Evolutionary conservation across 2,113 vertebrate genomes (phyloP).

Genomic region (Carollia perspicillata): DNA sequence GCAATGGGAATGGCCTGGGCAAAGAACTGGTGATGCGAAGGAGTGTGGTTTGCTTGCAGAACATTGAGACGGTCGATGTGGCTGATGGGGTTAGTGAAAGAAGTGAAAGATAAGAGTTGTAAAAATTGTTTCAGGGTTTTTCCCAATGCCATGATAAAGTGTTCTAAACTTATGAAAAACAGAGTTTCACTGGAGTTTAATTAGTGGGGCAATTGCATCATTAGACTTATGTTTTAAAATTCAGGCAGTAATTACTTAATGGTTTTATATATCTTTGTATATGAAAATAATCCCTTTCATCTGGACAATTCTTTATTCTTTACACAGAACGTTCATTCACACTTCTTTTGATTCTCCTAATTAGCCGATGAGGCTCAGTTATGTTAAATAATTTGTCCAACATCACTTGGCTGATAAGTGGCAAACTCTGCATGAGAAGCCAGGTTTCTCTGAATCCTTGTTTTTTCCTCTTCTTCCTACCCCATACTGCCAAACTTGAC

Average conservation of each 20-base stretch:
- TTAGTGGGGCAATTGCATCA: not conserved
- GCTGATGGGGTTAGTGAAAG: not conserved
- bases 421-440: not conserved
- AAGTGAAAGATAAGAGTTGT: not conserved
- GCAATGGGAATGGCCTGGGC: not conserved
- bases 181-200: not conserved
- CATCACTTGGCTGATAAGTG: not conserved
- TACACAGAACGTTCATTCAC: not conserved
- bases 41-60: not conserved
- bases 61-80: too few relatives aligned
- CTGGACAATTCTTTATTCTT: not conserved
- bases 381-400: not conserved
- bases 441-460: not conserved
- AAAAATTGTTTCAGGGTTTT: not conserved
- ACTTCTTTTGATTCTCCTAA: not conserved
- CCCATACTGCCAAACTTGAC: not conserved
- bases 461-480: not conserved
- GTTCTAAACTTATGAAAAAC: not conserved
- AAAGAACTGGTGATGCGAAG: not conserved
- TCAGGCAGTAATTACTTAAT: not conserved
- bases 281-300: not conserved
- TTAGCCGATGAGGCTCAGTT: not conserved
- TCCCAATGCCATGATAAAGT: not conserved
- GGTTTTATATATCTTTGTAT: not conserved
- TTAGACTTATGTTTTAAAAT: not conserved